Evolutionary conservation across 2,888 invertebrate genomes (phyloP), one percentile per base, ranked within the genome.

Genomic region (Steinernema scapterisci): DNA sequence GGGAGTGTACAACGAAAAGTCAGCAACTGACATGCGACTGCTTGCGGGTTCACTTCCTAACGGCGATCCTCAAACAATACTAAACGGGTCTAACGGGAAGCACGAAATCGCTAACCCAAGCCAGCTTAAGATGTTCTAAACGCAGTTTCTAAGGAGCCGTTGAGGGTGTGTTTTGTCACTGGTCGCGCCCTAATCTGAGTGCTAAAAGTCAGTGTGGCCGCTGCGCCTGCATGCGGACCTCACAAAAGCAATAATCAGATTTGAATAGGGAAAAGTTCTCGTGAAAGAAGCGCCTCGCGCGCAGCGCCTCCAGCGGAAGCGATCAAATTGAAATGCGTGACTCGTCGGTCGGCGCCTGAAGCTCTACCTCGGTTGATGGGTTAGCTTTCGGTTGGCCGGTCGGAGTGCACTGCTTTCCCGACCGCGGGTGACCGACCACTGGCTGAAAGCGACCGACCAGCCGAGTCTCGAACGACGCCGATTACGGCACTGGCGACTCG

Each of bases 311-410:
- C 63, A 27, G 63, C 63, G 31, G 19, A 31, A 63, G 63, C 63
- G 63, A 63, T 63, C 63, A 63, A 63, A 63, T 25, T 31, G 63
- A 63, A 63, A 63, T 63, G 63, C 63, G 63, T 27, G 63, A 63
- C 16, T 16, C 54, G 54, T 13, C 54, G 54, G 54, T 11, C 54
- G 25, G 23, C 21, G 54, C 21, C 23, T 21, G 25, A 25, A 13
- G 25, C 23, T 21, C 54, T 3, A 6, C 54, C 25, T 25, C 9
- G 45, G 45, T 44, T 16, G 45, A 16, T 44, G 45, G 9, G 16
- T 16, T 11, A 44, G 45, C 45, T 44, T 44, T 44, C 45, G 16
- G 45, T 16, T 44, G 9, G 45, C 45, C 16, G 45, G 45, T 16
- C 38, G 38, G 38, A 38, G 38, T 38, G 38, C 38, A 38, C 38